phyloP scores from a whole-genome alignment of 2,113 vertebrate species.

The Ptyas mucosa region DNA sequence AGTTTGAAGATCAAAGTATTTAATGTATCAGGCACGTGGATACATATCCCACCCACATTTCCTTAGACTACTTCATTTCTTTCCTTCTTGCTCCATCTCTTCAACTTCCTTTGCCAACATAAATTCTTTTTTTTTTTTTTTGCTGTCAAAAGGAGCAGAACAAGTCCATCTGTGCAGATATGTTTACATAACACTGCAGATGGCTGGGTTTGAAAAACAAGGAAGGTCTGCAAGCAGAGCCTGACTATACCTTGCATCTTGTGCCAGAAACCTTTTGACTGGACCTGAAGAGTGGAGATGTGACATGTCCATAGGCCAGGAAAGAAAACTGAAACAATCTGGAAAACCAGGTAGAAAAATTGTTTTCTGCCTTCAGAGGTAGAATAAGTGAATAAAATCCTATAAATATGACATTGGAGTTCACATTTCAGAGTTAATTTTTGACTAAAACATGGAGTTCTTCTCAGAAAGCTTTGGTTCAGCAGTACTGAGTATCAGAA shows the following conservation, averaged over 20 bases:
- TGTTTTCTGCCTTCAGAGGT: neutral
- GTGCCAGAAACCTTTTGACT: neutral
- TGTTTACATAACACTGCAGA: constrained; percentile 2
- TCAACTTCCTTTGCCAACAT: neutral
- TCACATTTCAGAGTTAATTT: neutral
- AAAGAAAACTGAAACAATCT: neutral
- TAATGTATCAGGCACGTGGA: neutral
- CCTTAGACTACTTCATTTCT: neutral
- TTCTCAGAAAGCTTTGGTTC: neutral
- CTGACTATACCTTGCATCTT: neutral
- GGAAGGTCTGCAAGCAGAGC: neutral
- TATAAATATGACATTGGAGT: neutral
- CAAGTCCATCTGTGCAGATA: constrained; percentile 17
- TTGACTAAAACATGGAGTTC: neutral
- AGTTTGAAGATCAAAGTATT: neutral
- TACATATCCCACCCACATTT: neutral
- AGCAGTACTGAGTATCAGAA: neutral
- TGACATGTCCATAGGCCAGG: neutral
- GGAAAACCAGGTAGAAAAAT: neutral
- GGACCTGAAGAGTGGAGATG: neutral
- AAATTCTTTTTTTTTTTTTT: constrained; percentile 1
- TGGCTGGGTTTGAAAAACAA: neutral
- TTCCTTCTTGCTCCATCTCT: neutral
- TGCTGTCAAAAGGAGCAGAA: constrained; percentile 7
- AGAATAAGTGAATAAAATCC: neutral